Evolutionary conservation across 2,113 vertebrate genomes (phyloP).

Genomic region (human (Homo sapiens)): GRCh38 chr7:25385501-25386000

Average conservation of each 20-base stretch:
- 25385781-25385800: not conserved
- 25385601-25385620: not conserved
- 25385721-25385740: not conserved
- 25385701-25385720: fast-evolving
- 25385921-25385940: not conserved
- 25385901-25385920: not conserved
- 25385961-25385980: not conserved
- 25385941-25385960: not conserved
- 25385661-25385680: not conserved
- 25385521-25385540: slow-evolving; percentile 77
- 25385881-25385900: not conserved
- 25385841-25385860: not conserved
- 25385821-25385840: not conserved
- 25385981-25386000: not conserved
- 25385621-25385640: not conserved
- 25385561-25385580: slow-evolving; percentile 62
- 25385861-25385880: not conserved
- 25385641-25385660: not conserved
- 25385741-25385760: not conserved
- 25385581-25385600: slow-evolving; percentile 67
- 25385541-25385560: slow-evolving; percentile 69
- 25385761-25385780: not conserved
- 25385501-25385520: slow-evolving; percentile 79
- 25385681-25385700: not conserved
- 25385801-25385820: not conserved